These are phyloP conservation scores for Galerucella pusilla DNA, from an alignment of 2,888 invertebrate genomes.

Conservation along the genomic window DNA sequence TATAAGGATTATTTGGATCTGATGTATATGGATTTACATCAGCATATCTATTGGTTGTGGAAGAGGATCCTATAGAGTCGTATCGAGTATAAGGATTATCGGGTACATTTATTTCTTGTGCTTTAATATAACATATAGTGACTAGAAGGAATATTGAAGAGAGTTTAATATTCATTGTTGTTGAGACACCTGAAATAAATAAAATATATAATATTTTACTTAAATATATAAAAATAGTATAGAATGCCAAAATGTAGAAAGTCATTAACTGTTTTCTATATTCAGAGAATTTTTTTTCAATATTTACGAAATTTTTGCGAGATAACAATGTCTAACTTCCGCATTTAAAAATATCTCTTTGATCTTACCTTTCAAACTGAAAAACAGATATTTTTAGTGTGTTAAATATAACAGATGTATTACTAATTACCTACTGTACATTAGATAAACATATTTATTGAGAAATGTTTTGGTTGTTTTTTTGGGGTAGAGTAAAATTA, in stretches of 20 bases:
- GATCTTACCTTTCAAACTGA: background rate
- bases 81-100: slow-evolving; percentile 47
- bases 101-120: slow-evolving; percentile 52
- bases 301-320: background rate
- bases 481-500: too few species aligned
- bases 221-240: background rate
- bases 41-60: slow-evolving; percentile 44
- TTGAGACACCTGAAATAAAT: slow-evolving; percentile 9
- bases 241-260: background rate
- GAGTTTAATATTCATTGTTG: slow-evolving; percentile 26
- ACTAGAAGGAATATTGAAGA: slow-evolving; percentile 44
- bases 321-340: background rate
- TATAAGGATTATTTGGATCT: slow-evolving; percentile 41
- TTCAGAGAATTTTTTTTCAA: background rate
- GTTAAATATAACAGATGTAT: background rate
- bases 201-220: background rate
- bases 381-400: background rate
- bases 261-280: slow-evolving; percentile 2
- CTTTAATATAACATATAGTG: slow-evolving; percentile 46
- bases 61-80: slow-evolving; percentile 47
- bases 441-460: background rate
- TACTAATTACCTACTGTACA: background rate
- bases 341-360: slow-evolving; percentile 7
- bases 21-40: slow-evolving; percentile 46
- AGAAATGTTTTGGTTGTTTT: too few species aligned